Conservation (phyloP, 1,140 invertebrate genomes). For the Chrysopa pallens region DNA sequence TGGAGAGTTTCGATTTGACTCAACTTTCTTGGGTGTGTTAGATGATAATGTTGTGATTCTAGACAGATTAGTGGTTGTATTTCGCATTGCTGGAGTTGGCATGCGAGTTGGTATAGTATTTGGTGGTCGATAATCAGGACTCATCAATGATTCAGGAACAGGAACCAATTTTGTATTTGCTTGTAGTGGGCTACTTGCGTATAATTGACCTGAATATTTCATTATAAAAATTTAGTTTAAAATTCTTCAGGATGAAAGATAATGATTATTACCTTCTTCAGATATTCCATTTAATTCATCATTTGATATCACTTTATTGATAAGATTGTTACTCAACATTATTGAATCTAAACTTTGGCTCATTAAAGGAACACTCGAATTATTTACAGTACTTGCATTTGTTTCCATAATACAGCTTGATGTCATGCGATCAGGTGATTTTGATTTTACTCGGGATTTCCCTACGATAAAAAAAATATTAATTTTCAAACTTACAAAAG, state of each 20-base stretch:
- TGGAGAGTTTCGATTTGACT: slow-evolving; percentile 20
- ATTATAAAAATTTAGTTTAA: background rate
- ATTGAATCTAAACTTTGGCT: slow-evolving; percentile 39
- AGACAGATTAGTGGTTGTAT: background rate
- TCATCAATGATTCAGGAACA: slow-evolving; percentile 69
- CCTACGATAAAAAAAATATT: too few species aligned
- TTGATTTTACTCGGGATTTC: slow-evolving; percentile 16
- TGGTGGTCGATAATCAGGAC: slow-evolving; percentile 52
- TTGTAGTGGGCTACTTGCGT: slow-evolving; percentile 43
- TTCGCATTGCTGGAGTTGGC: background rate
- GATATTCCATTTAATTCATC: background rate
- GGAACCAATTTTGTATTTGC: slow-evolving; percentile 70
- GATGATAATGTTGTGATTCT: background rate
- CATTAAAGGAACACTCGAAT: slow-evolving; percentile 28
- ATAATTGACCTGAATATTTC: slow-evolving; percentile 15
- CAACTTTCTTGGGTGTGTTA: slow-evolving; percentile 4
- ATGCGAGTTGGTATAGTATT: slow-evolving; percentile 3
- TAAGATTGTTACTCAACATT: slow-evolving; percentile 12
- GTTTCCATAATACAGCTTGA: slow-evolving; percentile 39
- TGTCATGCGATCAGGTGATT: slow-evolving; percentile 50
- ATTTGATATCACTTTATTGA: background rate
- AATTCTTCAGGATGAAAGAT: too few species aligned
- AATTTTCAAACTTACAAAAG: too few species aligned
- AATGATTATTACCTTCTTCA: background rate
- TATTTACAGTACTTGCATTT: slow-evolving; percentile 4